Percentiles rank a stretch among this genome's conserved stretches.
phyloP scores from a whole-genome alignment of 2,888 invertebrate species.

The Eumerus sabulonum region DNA sequence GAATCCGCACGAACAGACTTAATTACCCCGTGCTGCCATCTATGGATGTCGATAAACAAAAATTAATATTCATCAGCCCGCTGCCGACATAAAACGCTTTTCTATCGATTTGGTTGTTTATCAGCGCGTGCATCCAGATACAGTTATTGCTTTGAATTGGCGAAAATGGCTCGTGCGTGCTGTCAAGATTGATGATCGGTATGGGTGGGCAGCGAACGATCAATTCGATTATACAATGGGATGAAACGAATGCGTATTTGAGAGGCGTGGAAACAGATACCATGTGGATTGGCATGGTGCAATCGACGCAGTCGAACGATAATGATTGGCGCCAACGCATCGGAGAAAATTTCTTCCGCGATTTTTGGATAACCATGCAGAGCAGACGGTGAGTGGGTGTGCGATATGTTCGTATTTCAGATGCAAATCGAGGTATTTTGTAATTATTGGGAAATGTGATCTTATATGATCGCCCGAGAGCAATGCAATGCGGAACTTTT shows the following conservation, averaged over 20 bases:
- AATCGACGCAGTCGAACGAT: constrained; percentile 2
- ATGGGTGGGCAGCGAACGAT: constrained; percentile 2
- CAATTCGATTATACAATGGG: constrained; percentile 29
- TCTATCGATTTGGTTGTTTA: constrained; percentile 17
- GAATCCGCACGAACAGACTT: constrained; percentile 13
- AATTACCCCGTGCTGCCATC: constrained; percentile 39
- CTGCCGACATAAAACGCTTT: constrained; percentile 5
- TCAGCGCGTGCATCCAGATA: constrained; percentile 7
- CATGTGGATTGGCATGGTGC: constrained; percentile 18
- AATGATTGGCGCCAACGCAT: constrained; percentile 15
- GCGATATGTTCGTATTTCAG: constrained; percentile 40
- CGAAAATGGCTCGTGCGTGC: too few species aligned
- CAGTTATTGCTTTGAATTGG: not conserved
- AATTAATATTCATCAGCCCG: constrained; percentile 32
- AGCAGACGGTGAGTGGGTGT: constrained; percentile 34
- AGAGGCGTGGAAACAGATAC: constrained; percentile 12
- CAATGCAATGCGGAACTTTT: constrained; percentile 41
- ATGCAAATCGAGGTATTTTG: constrained; percentile 49
- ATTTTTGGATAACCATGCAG: constrained; percentile 1
- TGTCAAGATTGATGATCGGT: constrained; percentile 7
- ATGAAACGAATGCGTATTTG: constrained; percentile 18
- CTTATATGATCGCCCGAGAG: too few species aligned
- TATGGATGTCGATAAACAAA: constrained; percentile 13
- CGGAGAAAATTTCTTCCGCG: constrained; percentile 14
- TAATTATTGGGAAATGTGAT: constrained; percentile 26